phyloP scores from a whole-genome alignment of 23 tunicate genomes.

The Oikopleura vanhoeffeni region DNA sequence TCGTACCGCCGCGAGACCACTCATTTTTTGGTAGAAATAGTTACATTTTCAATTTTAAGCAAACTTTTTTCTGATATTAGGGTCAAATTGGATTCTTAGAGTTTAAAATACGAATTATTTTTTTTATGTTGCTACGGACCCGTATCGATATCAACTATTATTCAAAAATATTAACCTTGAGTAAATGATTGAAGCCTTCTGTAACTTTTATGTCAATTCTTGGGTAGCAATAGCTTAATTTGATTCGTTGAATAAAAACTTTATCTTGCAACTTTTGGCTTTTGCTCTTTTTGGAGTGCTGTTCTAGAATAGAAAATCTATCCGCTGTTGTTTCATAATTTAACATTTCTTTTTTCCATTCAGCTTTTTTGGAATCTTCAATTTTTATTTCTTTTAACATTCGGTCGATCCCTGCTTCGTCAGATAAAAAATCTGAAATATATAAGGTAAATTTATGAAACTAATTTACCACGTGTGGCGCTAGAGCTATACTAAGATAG shows the following conservation, averaged over 20 bases:
- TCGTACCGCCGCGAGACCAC: too few species aligned
- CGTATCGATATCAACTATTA: too few species aligned
- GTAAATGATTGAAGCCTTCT: constrained; percentile 78
- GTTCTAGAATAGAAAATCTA: background rate
- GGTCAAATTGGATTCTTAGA: too few species aligned
- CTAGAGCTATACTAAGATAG: too few species aligned
- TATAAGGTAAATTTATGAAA: background rate
- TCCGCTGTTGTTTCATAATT: background rate
- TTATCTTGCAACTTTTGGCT: background rate
- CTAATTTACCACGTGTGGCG: too few species aligned
- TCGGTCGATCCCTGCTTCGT: background rate
- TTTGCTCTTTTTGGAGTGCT: background rate
- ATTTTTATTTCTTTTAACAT: background rate
- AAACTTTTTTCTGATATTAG: too few species aligned
- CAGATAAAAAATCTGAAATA: background rate
- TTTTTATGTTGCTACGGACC: too few species aligned
- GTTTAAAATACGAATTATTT: too few species aligned
- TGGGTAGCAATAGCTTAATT: constrained; percentile 70
- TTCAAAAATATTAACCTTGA: constrained; percentile 17
- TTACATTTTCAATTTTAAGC: too few species aligned
- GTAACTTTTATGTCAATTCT: constrained; percentile 78
- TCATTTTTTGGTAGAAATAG: too few species aligned
- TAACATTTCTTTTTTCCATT: background rate
- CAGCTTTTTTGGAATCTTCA: background rate
- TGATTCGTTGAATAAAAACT: constrained; percentile 26